Conservation (phyloP, 2,888 invertebrate species). For the Eristalis intricaria region DNA sequence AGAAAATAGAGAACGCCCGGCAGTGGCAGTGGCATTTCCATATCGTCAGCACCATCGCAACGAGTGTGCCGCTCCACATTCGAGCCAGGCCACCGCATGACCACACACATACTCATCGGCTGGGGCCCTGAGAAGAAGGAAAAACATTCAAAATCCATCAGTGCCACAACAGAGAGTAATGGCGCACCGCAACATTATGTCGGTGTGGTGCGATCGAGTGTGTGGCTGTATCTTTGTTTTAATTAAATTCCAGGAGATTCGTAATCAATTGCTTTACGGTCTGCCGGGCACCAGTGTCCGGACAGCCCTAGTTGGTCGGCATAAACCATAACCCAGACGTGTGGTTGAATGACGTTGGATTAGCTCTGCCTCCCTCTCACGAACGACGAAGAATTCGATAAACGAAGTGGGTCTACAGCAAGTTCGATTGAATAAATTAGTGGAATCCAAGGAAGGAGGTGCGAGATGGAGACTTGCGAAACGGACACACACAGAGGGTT, state of each 20-base stretch:
- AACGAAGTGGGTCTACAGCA: constrained; percentile 7
- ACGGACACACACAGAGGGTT: not conserved
- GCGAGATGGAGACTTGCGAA: not conserved
- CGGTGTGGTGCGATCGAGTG: constrained; percentile 26
- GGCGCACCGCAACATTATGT: constrained; percentile 60
- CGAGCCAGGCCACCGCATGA: constrained; percentile 11
- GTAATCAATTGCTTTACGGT: constrained; percentile 67
- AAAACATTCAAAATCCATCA: constrained; percentile 72
- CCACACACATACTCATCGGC: constrained; percentile 49
- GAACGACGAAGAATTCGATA: constrained; percentile 48
- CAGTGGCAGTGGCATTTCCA: constrained; percentile 42
- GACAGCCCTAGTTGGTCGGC: constrained; percentile 6
- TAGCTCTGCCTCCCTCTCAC: constrained; percentile 10
- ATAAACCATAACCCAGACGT: constrained; percentile 3
- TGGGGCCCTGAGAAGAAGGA: constrained; percentile 10
- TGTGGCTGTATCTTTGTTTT: constrained; percentile 60
- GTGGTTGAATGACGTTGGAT: constrained; percentile 49
- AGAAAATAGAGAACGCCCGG: constrained; percentile 41
- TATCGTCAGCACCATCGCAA: constrained; percentile 53
- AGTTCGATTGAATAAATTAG: constrained; percentile 55
- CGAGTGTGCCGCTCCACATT: constrained; percentile 28
- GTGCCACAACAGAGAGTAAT: constrained; percentile 65
- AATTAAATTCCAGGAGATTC: constrained; percentile 71
- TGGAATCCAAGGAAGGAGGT: not conserved
- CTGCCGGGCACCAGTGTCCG: constrained; percentile 7